Conservation (phyloP, 2,797 vertebrate genomes). For the Leptoclinus maculatus region DNA sequence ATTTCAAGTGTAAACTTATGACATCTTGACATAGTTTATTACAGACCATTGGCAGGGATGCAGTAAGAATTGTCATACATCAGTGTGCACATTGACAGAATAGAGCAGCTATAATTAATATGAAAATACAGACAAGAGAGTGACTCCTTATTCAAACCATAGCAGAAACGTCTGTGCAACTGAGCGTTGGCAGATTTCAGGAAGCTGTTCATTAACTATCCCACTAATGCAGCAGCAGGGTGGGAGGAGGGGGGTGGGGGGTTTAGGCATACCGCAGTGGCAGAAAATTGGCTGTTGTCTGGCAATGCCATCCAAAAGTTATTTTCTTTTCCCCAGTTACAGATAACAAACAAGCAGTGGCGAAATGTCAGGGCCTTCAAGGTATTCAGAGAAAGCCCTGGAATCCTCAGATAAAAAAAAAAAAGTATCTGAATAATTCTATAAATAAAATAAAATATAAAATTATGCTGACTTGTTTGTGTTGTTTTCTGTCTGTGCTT, state of each 20-base stretch:
- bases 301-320: constrained; percentile 6
- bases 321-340: neutral
- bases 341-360: neutral
- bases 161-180: neutral
- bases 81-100: neutral
- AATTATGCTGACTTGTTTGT: neutral
- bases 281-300: neutral
- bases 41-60: neutral
- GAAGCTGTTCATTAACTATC: constrained; percentile 15
- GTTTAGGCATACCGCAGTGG: neutral
- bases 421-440: neutral
- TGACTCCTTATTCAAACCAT: constrained; percentile 1
- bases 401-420: neutral
- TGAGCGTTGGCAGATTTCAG: constrained; percentile 1
- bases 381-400: neutral
- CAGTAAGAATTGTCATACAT: neutral
- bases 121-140: neutral
- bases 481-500: neutral
- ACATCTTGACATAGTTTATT: constrained; percentile 4
- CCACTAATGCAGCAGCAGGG: constrained; percentile 4
- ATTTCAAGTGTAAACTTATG: constrained; percentile 30
- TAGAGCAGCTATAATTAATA: neutral
- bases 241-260: neutral
- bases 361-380: too few relatives aligned
- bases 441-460: neutral